Evolutionary conservation across 1,140 invertebrate species (phyloP).

Genomic region (Yoshiicerus persimilis): DNA sequence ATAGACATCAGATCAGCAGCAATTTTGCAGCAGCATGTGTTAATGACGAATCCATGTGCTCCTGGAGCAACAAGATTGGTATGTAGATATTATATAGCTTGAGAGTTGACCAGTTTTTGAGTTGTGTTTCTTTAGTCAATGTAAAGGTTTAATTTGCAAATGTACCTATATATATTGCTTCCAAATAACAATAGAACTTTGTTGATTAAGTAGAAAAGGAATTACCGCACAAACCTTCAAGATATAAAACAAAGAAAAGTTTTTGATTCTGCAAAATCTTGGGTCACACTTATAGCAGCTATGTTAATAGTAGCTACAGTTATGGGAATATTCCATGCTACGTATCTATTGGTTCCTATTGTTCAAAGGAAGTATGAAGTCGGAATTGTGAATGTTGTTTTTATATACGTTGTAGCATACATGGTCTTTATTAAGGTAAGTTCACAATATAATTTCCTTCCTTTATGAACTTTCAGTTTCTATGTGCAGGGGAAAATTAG

Average conservation of each 20-base stretch:
- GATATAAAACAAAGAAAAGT: neutral
- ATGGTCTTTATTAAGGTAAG: neutral
- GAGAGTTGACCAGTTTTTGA: too few species aligned
- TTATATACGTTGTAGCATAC: neutral
- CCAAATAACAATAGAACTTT: neutral
- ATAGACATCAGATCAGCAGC: neutral
- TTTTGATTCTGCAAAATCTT: neutral
- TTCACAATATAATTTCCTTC: neutral
- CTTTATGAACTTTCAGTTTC: neutral
- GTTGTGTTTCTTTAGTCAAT: too few species aligned
- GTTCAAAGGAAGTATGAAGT: neutral
- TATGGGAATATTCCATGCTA: slow-evolving; percentile 5
- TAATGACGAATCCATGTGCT: neutral
- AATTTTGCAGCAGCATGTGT: neutral
- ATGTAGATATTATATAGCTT: too few species aligned
- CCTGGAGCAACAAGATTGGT: neutral
- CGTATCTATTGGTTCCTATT: neutral
- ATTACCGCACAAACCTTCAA: neutral
- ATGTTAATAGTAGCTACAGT: neutral
- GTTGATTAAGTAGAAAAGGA: neutral
- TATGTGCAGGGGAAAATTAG: too few species aligned
- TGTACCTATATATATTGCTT: neutral
- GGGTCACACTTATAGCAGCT: neutral
- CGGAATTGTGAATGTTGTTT: neutral
- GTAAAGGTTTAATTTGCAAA: too few species aligned